Evolutionary conservation across 1,140 invertebrate genomes (phyloP), one percentile per base, ranked within the genome.

Genomic region (Cotesia chilonis): DNA sequence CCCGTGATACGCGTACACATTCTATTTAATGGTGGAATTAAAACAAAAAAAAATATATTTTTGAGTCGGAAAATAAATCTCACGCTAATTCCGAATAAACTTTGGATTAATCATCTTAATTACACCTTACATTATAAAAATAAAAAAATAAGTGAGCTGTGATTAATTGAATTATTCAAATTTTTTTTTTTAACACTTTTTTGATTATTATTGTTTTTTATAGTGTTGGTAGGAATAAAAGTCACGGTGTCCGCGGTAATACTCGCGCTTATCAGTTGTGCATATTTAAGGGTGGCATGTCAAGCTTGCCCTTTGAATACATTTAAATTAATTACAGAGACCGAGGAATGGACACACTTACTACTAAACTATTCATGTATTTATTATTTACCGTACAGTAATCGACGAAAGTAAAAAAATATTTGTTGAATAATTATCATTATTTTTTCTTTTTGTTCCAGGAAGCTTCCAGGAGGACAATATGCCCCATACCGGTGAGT

Each of bases 251-350:
- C 69, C 76, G 77, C 79, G 80, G 80, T 82, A 78, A 79, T 71
- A 79, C 79, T 76, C 36, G 74, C 74, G 68, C 78, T 82, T 82
- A 82, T 82, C 78, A 80, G 77, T 78, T 76, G 73, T 82, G 81
- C 80, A 83, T 83, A 83, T 82, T 84, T 84, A 83, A 84, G 82
- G 83, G 83, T 81, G 83, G 80, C 83, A 80, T 83, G 82, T 83
- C 83, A 81, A 83, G 81, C 81, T 78, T 82, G 81, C 83, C 81
- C 83, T 83, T 83, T 84, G 83, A 83, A 85, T 85, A 85, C 77
- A 85, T 85, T 85, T 84, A 85, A 85, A 85, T 85, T 84, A 80
- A 85, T 85, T 85, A 85, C 61, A 74, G 59, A 61, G 71, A 57
- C 61, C 59, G 61, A 57, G 59, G 61, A 64, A 47, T 38, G 28